Evolutionary conservation across 1,140 invertebrate species (phyloP).

Genomic region (Phortica variegata): DNA sequence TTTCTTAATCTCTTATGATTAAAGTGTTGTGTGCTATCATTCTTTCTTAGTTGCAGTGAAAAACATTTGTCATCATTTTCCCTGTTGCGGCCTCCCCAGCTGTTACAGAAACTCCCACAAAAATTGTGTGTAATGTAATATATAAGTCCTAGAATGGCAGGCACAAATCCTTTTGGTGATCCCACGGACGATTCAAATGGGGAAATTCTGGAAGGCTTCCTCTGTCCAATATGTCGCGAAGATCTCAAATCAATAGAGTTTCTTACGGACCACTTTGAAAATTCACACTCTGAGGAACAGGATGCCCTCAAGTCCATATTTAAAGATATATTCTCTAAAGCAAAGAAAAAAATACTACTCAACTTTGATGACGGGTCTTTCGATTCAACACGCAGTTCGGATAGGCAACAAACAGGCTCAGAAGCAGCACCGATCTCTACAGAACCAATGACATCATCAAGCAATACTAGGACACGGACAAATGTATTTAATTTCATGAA

Average conservation of each 20-base stretch:
- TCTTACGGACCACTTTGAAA: conserved; percentile 85
- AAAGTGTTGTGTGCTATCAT: too few species aligned
- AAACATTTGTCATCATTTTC: too few species aligned
- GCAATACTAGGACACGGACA: conserved; percentile 27
- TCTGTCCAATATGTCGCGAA: conserved; percentile 90
- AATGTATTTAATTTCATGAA: conserved; percentile 62
- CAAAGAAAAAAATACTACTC: conserved; percentile 80
- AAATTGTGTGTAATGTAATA: too few species aligned
- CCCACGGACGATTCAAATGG: conserved; percentile 50
- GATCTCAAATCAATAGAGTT: conserved; percentile 81
- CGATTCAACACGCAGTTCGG: not conserved
- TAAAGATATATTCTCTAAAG: conserved; percentile 86
- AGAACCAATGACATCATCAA: conserved; percentile 7
- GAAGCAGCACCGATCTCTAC: conserved; percentile 13
- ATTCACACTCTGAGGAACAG: conserved; percentile 83
- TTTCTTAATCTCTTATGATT: too few species aligned
- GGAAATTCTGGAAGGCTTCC: conserved; percentile 83
- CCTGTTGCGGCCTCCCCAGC: too few species aligned
- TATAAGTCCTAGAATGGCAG: too few species aligned
- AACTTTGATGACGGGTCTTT: conserved; percentile 67
- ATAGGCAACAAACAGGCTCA: not conserved
- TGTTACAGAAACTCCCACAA: too few species aligned
- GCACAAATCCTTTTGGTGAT: conserved; percentile 46
- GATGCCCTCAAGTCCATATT: conserved; percentile 82
- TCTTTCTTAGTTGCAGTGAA: too few species aligned